Base-by-base conservation (phyloP, 2,888 invertebrate genomes). In the Meteorus cinctellus region DNA sequence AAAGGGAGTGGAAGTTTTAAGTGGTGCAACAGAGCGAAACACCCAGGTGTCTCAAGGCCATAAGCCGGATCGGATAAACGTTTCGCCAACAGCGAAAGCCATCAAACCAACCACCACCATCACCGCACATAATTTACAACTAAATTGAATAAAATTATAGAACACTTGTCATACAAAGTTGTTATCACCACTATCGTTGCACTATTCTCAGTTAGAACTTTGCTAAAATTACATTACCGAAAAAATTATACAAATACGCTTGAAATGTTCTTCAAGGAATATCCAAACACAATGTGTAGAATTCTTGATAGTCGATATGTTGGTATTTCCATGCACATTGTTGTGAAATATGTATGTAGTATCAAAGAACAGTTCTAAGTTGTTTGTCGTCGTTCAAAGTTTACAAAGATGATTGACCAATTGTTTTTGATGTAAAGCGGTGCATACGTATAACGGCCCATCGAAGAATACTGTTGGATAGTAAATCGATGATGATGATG, bases 361-460 rank as follows among this genome's bases (percentile, higher is more conserved):
- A n/a, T 48, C 16, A n/a, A 48, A n/a, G n/a, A 48, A 48, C n/a
- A n/a, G 48, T 48, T 48, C 14, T 16, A n/a, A 48, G 4, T 48
- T 48, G 48, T 48, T 48, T 48, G 48, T 48, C 48, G 48, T 48
- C 41, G 41, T 41, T 41, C 41, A 41, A 41, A 41, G 48, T 19
- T 10, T 62, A n/a, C 29, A 34, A 72, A 48, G 41, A 75, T 75
- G 75, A 75, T 71, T 71, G 71, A 41, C 63, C 70, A 75, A 75
- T 72, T 72, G 72, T 59, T 60, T 60, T 45, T n/a, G 19, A 29
- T 51, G 48, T 70, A 70, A 48, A 71, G 41, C 34, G 19, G 19
- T 24, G 55, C 19, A 19, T 59, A 45, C 29, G 65, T 59, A 72
- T 75, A 75, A 75, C 75, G 75, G 75, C 62, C 45, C 24, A 51